Percentiles rank a stretch among this genome's conserved stretches.
These are phyloP conservation scores for Enoplosus armatus DNA, from an alignment of 2,797 vertebrate genomes.

Conservation along the genomic window DNA sequence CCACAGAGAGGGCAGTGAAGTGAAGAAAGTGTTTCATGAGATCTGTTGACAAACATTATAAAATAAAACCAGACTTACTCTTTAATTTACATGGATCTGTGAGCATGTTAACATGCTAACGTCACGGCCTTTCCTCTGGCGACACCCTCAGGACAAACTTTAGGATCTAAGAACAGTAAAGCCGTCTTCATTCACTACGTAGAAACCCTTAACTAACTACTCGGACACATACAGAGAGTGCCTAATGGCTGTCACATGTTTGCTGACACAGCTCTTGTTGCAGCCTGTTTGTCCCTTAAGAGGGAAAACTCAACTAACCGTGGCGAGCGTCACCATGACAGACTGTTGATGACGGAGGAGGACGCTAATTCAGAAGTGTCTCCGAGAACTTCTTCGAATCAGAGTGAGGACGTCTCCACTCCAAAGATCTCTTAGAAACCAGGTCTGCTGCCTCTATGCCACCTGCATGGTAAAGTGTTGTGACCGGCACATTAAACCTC, in stretches of 20 bases:
- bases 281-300: slow-evolving; percentile 34
- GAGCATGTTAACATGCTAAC: no score
- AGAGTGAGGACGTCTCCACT: background rate
- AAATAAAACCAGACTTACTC: no score
- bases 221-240: background rate
- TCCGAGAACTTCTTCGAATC: slow-evolving; percentile 13
- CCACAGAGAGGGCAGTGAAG: no score
- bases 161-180: no score
- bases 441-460: background rate
- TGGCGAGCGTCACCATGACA: slow-evolving; percentile 21
- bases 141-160: no score
- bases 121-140: no score
- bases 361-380: background rate
- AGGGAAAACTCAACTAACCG: slow-evolving; percentile 29
- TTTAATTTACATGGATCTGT: no score
- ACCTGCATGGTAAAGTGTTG: background rate
- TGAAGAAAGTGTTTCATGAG: no score
- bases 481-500: background rate
- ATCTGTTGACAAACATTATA: no score
- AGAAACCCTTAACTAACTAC: background rate
- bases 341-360: slow-evolving; percentile 12
- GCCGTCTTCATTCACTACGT: no score
- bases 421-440: background rate
- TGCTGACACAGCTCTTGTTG: slow-evolving; percentile 39
- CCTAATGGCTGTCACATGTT: background rate